A percentile compares a stretch with the other conserved stretches of the same genome.
Evolutionary conservation across 2,797 vertebrate genomes (phyloP).

Genomic region (Aselliscus stoliczkanus): DNA sequence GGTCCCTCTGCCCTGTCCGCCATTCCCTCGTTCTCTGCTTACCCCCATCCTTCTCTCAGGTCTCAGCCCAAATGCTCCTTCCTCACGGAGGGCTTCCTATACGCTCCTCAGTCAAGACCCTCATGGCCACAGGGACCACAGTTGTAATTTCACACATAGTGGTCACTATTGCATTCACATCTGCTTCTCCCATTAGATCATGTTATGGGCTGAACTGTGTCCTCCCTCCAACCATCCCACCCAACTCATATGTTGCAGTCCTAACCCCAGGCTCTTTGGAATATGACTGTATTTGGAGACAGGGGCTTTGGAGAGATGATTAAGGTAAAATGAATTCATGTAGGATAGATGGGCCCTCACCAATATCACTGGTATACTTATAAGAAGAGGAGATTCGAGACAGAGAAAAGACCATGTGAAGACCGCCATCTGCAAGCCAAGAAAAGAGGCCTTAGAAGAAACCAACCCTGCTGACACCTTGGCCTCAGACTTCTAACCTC

Average conservation of each 20-base stretch:
- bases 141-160: background rate
- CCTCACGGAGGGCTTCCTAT: background rate
- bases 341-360: no score
- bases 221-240: rapidly evolving
- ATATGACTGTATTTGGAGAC: background rate
- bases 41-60: background rate
- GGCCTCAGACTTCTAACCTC: background rate
- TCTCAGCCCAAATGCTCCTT: background rate
- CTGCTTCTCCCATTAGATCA: background rate
- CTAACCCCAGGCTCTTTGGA: background rate
- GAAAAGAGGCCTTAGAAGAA: background rate
- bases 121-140: background rate
- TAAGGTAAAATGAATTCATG: background rate
- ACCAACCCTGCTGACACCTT: background rate
- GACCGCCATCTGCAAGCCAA: background rate
- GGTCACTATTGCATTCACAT: background rate
- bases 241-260: no score
- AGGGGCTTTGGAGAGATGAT: background rate
- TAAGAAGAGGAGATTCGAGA: background rate
- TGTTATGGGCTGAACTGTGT: background rate
- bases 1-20: background rate
- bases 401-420: background rate
- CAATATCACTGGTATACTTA: background rate
- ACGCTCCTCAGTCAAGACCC: background rate
- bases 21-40: background rate